These are phyloP conservation scores for Cherax quadricarinatus DNA, from an alignment of 1,140 invertebrate species.

Conservation along the genomic window DNA sequence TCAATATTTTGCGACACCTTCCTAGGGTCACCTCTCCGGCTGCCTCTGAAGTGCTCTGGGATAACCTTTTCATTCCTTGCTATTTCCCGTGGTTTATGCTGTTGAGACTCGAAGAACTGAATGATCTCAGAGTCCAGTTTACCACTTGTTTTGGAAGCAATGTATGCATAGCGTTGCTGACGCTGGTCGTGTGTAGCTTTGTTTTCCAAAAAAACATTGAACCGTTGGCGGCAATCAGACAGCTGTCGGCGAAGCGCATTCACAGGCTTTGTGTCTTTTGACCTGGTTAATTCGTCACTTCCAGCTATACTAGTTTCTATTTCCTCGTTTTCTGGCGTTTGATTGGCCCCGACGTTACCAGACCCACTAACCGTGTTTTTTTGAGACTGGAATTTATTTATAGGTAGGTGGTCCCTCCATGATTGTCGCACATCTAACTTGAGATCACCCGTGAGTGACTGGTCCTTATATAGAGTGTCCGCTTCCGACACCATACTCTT, in stretches of 20 bases:
- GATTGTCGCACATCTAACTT: background rate
- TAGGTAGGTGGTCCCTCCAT: background rate
- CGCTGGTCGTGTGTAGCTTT: conserved; percentile 10
- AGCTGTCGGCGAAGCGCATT: conserved; percentile 1
- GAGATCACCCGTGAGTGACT: background rate
- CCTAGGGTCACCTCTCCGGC: background rate
- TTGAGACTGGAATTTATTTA: background rate
- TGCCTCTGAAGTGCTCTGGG: conserved; percentile 47
- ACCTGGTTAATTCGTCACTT: background rate
- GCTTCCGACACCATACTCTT: background rate
- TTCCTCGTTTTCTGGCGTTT: background rate
- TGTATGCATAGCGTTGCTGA: conserved; percentile 39
- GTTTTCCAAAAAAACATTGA: conserved; percentile 11
- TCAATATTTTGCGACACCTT: background rate
- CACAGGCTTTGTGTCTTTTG: background rate
- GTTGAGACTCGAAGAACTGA: conserved; percentile 62
- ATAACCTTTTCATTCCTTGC: conserved; percentile 51
- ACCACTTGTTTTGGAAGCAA: conserved; percentile 40
- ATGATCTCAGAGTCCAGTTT: conserved; percentile 59
- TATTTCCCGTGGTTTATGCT: conserved; percentile 54
- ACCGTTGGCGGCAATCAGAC: conserved; percentile 20
- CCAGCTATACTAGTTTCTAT: background rate
- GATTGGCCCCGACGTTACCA: background rate
- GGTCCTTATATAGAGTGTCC: background rate
- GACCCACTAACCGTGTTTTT: background rate